A percentile compares a stretch with the other conserved stretches of the same genome.
These are phyloP conservation scores for Mylabris sibirica DNA, from an alignment of 2,888 invertebrate genomes.

Conservation along the genomic window DNA sequence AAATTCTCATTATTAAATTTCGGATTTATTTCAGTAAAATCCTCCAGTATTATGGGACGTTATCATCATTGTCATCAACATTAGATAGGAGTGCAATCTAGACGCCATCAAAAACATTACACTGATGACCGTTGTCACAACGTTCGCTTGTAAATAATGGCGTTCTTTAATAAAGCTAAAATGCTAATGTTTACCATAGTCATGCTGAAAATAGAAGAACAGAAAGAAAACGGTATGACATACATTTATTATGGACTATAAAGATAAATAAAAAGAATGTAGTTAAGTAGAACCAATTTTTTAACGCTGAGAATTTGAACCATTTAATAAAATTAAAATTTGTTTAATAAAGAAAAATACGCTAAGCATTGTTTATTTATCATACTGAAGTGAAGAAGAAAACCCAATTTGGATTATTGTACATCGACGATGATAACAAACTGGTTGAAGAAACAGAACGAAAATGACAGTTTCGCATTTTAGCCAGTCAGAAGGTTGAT, in stretches of 20 bases:
- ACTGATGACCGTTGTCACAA: not conserved
- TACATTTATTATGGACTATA: not conserved
- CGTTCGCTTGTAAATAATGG: not conserved
- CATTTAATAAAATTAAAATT: not conserved
- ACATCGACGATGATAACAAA: not conserved
- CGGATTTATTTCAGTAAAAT: not conserved
- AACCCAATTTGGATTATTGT: not conserved
- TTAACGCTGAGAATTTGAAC: not conserved
- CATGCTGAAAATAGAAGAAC: not conserved
- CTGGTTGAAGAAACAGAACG: not conserved
- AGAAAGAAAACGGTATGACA: not conserved
- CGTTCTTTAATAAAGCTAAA: conserved; percentile 8
- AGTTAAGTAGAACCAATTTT: not conserved
- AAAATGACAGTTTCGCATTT: not conserved
- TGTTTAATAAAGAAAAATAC: not conserved
- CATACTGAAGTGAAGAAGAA: not conserved
- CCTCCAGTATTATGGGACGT: not conserved
- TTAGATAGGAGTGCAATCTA: not conserved
- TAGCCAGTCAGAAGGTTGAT: too few species aligned
- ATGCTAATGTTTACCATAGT: not conserved
- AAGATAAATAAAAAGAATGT: not conserved
- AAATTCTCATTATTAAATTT: not conserved
- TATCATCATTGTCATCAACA: not conserved
- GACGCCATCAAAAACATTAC: not conserved
- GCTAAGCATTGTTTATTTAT: not conserved